Conservation (phyloP, 2,888 invertebrate species). For the Tetanocera ferruginea region DNA sequence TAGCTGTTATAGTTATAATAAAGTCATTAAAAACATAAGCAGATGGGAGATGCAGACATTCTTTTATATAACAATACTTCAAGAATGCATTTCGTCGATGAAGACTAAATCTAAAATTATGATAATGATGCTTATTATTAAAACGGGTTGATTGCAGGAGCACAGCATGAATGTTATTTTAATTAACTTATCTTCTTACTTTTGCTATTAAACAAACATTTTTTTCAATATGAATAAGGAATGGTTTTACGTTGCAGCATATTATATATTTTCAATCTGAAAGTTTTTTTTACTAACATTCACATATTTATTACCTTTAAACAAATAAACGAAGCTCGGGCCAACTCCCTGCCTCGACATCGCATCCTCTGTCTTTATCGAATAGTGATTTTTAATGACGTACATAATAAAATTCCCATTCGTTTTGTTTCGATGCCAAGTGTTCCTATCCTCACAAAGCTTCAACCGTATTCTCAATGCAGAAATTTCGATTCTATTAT, state of each 20-base stretch:
- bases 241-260: not conserved
- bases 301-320: slow-evolving; percentile 31
- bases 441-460: not conserved
- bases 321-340: slow-evolving; percentile 35
- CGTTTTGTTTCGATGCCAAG: slow-evolving; percentile 66
- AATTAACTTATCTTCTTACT: not conserved
- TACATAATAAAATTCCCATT: slow-evolving; percentile 69
- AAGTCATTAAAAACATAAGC: slow-evolving; percentile 41
- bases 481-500: slow-evolving; percentile 50
- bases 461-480: slow-evolving; percentile 52
- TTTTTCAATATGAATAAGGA: not conserved
- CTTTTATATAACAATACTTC: no score
- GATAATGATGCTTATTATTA: not conserved
- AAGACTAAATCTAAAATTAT: not conserved
- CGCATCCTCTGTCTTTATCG: slow-evolving; percentile 30
- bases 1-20: slow-evolving; percentile 51
- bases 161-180: not conserved
- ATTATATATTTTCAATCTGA: not conserved
- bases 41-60: no score
- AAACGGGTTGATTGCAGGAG: not conserved
- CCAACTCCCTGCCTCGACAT: slow-evolving; percentile 39
- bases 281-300: slow-evolving; percentile 16
- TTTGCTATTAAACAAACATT: no score
- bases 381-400: slow-evolving; percentile 69
- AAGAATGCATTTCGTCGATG: no score